phyloP scores from a whole-genome alignment of 1,140 invertebrate species.

The Drosophila parvula region DNA sequence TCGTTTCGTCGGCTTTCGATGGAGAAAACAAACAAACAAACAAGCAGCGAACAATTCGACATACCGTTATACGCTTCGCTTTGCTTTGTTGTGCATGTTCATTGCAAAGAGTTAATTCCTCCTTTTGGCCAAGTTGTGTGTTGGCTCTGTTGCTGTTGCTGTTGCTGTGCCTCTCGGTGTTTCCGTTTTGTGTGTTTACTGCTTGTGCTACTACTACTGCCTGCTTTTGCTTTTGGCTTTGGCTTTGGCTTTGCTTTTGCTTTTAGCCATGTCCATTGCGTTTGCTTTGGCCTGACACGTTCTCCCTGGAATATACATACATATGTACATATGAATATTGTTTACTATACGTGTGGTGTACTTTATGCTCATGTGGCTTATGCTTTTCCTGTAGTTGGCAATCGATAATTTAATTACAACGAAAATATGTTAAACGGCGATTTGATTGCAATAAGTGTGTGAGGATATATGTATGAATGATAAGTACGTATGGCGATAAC shows the following conservation, averaged over 20 bases:
- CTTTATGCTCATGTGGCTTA: conserved; percentile 54
- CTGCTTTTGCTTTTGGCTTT: conserved; percentile 23
- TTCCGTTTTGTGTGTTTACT: conserved; percentile 62
- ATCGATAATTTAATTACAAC: conserved; percentile 74
- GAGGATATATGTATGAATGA: conserved; percentile 3
- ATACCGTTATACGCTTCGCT: conserved; percentile 48
- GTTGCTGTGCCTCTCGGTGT: conserved; percentile 48
- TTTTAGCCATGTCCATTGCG: conserved; percentile 27
- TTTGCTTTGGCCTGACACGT: conserved; percentile 29
- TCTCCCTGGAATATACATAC: conserved; percentile 33
- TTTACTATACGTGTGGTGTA: conserved; percentile 18
- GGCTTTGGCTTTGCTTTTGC: conserved; percentile 15
- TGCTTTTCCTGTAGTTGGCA: conserved; percentile 47
- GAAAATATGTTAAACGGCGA: conserved; percentile 47
- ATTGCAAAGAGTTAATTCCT: conserved; percentile 51
- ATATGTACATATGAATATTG: conserved; percentile 1
- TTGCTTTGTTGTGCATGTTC: conserved; percentile 18
- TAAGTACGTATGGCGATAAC: conserved; percentile 9
- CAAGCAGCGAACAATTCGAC: conserved; percentile 38
- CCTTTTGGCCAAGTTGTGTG: conserved; percentile 51
- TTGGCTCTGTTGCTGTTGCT: not conserved
- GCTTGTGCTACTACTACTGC: conserved; percentile 6
- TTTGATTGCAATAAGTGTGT: conserved; percentile 30
- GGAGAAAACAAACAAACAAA: conserved; percentile 43
- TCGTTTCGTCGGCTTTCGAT: conserved; percentile 25